Evolutionary conservation across 1,140 invertebrate genomes (phyloP).

Genomic region (Drosophila tsacasi): DNA sequence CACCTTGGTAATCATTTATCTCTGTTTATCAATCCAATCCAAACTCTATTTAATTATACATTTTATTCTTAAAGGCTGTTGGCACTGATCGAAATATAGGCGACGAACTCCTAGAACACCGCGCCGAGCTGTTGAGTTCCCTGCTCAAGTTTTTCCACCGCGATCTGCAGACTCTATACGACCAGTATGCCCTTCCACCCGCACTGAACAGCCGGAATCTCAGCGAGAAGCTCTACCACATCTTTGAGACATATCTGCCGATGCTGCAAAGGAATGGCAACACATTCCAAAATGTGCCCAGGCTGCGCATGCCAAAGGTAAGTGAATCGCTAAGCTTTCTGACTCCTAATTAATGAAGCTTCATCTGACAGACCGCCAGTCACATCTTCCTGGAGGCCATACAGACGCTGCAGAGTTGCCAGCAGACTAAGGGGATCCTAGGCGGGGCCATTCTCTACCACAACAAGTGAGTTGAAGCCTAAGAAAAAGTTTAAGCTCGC

Average conservation of each 20-base stretch:
- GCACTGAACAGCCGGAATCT: slow-evolving; percentile 86
- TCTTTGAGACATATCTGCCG: slow-evolving; percentile 94
- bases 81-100: slow-evolving; percentile 94
- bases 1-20: slow-evolving; percentile 87
- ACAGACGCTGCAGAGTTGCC: slow-evolving; percentile 91
- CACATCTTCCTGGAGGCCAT: slow-evolving; percentile 93
- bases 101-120: slow-evolving; percentile 91
- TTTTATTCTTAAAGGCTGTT: slow-evolving; percentile 87
- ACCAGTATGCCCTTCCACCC: slow-evolving; percentile 85
- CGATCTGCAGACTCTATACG: slow-evolving; percentile 89
- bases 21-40: not conserved
- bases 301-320: slow-evolving; percentile 92
- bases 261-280: slow-evolving; percentile 91
- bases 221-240: slow-evolving; percentile 91
- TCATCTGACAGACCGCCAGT: slow-evolving; percentile 89
- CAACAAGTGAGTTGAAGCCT: slow-evolving; percentile 89
- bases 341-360: not conserved
- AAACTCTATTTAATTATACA: not conserved
- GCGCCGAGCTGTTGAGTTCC: slow-evolving; percentile 90
- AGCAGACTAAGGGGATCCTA: slow-evolving; percentile 89
- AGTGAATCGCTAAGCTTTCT: not conserved
- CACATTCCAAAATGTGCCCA: slow-evolving; percentile 91
- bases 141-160: slow-evolving; percentile 92
- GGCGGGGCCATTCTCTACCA: slow-evolving; percentile 93
- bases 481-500: not conserved